Conservation (phyloP, 2,888 invertebrate species). For the Spatulosminthurus flaviceps region DNA sequence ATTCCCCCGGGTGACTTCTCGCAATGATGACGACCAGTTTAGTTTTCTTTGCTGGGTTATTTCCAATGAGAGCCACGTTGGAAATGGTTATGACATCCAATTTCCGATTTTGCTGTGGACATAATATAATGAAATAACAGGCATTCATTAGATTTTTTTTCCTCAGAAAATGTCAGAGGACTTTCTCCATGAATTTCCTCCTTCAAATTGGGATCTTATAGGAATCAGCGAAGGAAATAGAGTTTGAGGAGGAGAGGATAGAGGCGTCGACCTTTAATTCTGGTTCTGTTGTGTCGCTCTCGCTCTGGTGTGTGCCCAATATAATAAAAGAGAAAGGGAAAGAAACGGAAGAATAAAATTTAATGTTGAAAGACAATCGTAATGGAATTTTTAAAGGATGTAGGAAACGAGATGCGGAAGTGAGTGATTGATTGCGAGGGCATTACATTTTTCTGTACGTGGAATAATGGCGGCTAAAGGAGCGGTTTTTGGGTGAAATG, state of each 20-base stretch:
- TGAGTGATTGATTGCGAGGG: not conserved
- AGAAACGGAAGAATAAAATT: no score
- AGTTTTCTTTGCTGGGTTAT: constrained; percentile 68
- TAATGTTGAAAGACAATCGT: no score
- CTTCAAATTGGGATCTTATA: no score
- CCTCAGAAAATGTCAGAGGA: not conserved
- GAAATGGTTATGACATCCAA: constrained; percentile 88
- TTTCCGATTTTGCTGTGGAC: constrained; percentile 84
- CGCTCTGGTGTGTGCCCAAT: not conserved
- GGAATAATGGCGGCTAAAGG: not conserved
- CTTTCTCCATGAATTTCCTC: no score
- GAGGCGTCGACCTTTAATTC: no score
- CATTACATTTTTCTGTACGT: no score
- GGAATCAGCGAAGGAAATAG: no score
- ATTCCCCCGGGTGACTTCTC: constrained; percentile 92
- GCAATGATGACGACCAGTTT: constrained; percentile 88
- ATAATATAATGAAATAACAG: not conserved
- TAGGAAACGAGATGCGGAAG: constrained; percentile 1
- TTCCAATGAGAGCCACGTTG: constrained; percentile 65
- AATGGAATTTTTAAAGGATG: not conserved
- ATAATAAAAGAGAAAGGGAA: not conserved
- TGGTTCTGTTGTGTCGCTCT: no score
- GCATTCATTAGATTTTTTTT: not conserved
- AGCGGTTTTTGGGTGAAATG: not conserved
- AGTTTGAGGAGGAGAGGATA: no score